Evolutionary conservation across 2,888 invertebrate species (phyloP), one percentile per base, ranked within the genome.

Genomic region (Ceramica pisi): DNA sequence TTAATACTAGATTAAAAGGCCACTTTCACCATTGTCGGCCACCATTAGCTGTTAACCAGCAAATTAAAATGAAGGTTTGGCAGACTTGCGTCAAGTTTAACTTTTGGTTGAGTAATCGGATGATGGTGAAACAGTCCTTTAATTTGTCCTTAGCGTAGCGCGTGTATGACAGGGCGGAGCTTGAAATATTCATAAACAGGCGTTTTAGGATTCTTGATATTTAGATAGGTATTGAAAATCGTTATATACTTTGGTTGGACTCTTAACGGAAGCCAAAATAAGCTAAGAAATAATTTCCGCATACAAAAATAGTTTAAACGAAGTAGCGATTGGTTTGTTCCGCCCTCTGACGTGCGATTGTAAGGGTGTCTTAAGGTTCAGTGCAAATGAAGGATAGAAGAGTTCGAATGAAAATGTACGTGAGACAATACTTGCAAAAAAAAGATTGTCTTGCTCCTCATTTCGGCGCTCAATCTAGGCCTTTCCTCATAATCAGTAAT

Each of bases 181-280:
- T 56, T 61, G 21, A 73, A 10, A 38, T 46, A 12, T 56, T 46
- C 4, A 41, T 35, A 53, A 14, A 35, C 1, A 41, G 19, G 67
- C 16, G 31, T 44, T 56, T 50, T 26, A 26, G 35, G 26, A 44
- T 48, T 19, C 56, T 35, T 23, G 9, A 35, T 76, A 57, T 38
- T 35, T 73, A 73, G 69, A 68, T 73, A 76, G 56, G 35, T 14
- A 44, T 72, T 50, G 12, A 44, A 76, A 76, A 35, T 56, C 21
- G 46, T 23, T 19, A 44, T 21, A 21, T 21, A 51, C 8, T 41
- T 12, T 2, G 31, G 6, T 23, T 65, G 14, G 35, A n/a, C 23
- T 46, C 35, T n/a, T 1, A 16, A 63, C 9, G 14, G 3, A 5
- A 38, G 35, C n/a, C n/a, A 50, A 50, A 50, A 12, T 12, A 1